Conservation (phyloP, 2,888 invertebrate species). For the Polyploca ridens region DNA sequence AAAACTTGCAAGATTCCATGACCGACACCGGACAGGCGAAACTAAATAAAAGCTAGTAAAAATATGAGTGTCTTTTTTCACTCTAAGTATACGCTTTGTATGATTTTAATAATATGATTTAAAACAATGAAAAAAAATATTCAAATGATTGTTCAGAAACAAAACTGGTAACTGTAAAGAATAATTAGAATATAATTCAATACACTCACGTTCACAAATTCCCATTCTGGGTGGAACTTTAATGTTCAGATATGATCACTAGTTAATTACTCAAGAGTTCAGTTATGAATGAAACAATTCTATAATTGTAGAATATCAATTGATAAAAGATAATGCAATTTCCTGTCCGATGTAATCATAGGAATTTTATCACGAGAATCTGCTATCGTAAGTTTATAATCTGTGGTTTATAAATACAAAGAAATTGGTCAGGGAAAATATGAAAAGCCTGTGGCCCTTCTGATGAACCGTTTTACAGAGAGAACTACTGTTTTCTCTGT, state of each 20-base stretch:
- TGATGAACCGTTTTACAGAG: too few species aligned
- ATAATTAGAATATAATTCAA: not conserved
- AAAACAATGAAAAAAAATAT: too few species aligned
- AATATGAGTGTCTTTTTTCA: too few species aligned
- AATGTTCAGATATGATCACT: not conserved
- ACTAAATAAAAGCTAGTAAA: not conserved
- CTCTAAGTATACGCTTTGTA: too few species aligned
- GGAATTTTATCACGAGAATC: constrained; percentile 15
- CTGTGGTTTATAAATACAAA: not conserved
- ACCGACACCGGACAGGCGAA: too few species aligned
- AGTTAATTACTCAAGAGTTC: constrained; percentile 20
- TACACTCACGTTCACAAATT: constrained; percentile 27
- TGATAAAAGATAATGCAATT: constrained; percentile 54
- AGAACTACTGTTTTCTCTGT: too few species aligned
- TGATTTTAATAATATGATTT: too few species aligned
- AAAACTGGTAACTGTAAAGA: not conserved
- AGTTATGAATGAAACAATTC: constrained; percentile 35
- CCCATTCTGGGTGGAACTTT: constrained; percentile 20
- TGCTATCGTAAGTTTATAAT: not conserved
- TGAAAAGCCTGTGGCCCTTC: too few species aligned
- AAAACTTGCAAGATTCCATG: too few species aligned
- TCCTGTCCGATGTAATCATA: constrained; percentile 43
- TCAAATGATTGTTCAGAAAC: too few species aligned
- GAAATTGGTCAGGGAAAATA: not conserved
- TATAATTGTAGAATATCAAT: constrained; percentile 22